These are phyloP conservation scores for Parasteatoda lunata DNA, from an alignment of 2,888 invertebrate genomes.

Conservation along the genomic window DNA sequence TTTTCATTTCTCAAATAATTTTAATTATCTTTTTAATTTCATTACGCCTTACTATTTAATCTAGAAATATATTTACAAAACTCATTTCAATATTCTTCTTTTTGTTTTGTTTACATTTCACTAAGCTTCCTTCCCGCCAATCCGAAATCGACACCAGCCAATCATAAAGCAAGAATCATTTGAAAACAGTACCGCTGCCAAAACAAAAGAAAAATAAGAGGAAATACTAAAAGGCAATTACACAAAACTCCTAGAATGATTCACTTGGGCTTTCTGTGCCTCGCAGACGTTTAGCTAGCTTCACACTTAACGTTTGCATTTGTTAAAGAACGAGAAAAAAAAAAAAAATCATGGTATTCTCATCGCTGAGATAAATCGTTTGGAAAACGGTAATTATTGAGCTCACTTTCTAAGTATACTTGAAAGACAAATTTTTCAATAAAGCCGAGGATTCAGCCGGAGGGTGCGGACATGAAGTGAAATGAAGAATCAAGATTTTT, in stretches of 20 bases:
- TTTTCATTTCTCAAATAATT: not conserved
- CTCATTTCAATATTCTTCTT: not conserved
- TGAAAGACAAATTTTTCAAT: conserved; percentile 27
- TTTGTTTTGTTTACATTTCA: too few relatives aligned
- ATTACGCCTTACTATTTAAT: not conserved
- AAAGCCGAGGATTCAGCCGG: not conserved
- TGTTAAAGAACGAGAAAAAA: conserved; percentile 27
- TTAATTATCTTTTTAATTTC: conserved; percentile 18
- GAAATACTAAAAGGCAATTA: conserved; percentile 44
- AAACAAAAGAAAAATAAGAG: conserved; percentile 27
- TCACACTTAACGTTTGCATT: conserved; percentile 50
- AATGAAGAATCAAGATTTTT: conserved; percentile 16
- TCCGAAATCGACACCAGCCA: conserved; percentile 14
- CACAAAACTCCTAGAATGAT: conserved; percentile 34
- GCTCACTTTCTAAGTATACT: conserved; percentile 14
- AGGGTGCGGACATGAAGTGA: conserved; percentile 25
- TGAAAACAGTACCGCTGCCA: conserved; percentile 24
- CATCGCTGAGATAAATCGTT: conserved; percentile 45
- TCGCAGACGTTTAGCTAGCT: conserved; percentile 7
- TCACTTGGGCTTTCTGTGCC: conserved; percentile 16
- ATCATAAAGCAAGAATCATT: conserved; percentile 21
- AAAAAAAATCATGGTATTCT: conserved; percentile 34
- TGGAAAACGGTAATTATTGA: conserved; percentile 52
- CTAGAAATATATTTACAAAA: not conserved
- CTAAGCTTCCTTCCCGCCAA: not conserved